These are phyloP conservation scores for Sycophaga agraensis DNA, from an alignment of 1,140 invertebrate species.

Conservation along the genomic window DNA sequence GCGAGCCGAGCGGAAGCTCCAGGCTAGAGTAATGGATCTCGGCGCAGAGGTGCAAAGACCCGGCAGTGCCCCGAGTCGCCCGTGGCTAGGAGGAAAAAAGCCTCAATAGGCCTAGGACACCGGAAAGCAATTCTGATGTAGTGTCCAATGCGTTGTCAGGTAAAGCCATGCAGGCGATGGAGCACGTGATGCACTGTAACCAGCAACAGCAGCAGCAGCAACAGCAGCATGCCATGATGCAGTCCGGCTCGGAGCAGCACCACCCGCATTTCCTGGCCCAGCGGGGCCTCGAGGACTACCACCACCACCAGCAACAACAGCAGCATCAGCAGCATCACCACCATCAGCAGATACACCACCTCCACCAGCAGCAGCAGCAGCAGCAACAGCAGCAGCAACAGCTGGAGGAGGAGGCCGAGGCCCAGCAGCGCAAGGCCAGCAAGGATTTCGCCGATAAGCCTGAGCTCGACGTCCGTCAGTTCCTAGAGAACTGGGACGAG, in stretches of 20 bases:
- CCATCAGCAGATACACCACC: slow-evolving; percentile 3
- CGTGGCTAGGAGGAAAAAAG: too few species aligned
- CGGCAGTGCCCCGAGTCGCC: too few species aligned
- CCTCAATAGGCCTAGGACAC: background rate
- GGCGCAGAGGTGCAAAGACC: too few species aligned
- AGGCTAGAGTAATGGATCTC: too few species aligned
- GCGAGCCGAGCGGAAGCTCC: too few species aligned
- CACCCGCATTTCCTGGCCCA: slow-evolving; percentile 1
- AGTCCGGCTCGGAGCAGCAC: slow-evolving; percentile 5
- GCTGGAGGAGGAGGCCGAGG: slow-evolving; percentile 25
- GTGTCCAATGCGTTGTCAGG: background rate
- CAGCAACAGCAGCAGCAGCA: slow-evolving; percentile 4
- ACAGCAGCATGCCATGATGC: slow-evolving; percentile 1
- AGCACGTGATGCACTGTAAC: slow-evolving; percentile 6
- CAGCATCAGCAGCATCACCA: slow-evolving; percentile 12
- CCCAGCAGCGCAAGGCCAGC: slow-evolving; percentile 31
- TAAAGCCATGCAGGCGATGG: slow-evolving; percentile 25
- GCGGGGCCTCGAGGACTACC: background rate
- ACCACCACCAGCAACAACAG: background rate
- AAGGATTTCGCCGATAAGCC: slow-evolving; percentile 53
- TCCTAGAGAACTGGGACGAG: slow-evolving; percentile 56
- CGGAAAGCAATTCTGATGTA: background rate
- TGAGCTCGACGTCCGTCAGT: slow-evolving; percentile 53
- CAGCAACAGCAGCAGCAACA: slow-evolving; percentile 12
- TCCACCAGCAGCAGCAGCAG: background rate